These are phyloP conservation scores for Macrosoma leucophasiata DNA, from an alignment of 2,888 invertebrate genomes.

Conservation along the genomic window DNA sequence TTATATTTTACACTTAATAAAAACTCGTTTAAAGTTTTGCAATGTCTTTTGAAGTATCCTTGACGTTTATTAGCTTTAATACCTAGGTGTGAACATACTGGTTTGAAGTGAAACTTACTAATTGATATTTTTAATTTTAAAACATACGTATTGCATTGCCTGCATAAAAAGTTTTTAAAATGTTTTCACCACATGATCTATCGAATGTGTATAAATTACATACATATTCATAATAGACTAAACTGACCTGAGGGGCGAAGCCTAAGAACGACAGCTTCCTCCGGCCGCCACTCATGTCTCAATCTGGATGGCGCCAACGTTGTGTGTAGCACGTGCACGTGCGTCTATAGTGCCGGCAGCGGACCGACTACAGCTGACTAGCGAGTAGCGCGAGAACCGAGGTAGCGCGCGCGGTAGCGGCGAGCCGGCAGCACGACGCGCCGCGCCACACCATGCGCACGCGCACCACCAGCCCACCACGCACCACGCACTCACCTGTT, in stretches of 20 bases:
- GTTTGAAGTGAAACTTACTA: no score
- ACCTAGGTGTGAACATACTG: no score
- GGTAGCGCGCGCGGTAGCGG: conserved; percentile 13
- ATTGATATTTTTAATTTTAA: no score
- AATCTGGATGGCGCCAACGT: conserved; percentile 13
- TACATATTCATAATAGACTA: no score
- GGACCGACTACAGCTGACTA: conserved; percentile 26
- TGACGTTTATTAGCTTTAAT: no score
- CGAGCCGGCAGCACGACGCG: conserved; percentile 1
- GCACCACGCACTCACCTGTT: conserved; percentile 16
- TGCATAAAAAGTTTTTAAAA: no score
- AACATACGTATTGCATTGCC: no score
- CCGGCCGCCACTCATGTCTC: conserved; percentile 73
- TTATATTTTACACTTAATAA: no score
- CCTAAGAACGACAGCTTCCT: conserved; percentile 85
- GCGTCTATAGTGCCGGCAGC: conserved; percentile 29
- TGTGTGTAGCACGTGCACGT: conserved; percentile 22
- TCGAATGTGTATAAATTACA: no score
- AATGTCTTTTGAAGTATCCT: no score
- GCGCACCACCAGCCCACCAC: conserved; percentile 9
- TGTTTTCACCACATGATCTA: no score
- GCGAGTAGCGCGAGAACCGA: conserved; percentile 11
- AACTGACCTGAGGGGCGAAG: conserved; percentile 77
- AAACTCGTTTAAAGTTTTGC: no score
- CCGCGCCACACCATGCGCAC: conserved; percentile 5